These are phyloP conservation scores for Tipula unca DNA, from an alignment of 2,888 invertebrate species.

Conservation along the genomic window DNA sequence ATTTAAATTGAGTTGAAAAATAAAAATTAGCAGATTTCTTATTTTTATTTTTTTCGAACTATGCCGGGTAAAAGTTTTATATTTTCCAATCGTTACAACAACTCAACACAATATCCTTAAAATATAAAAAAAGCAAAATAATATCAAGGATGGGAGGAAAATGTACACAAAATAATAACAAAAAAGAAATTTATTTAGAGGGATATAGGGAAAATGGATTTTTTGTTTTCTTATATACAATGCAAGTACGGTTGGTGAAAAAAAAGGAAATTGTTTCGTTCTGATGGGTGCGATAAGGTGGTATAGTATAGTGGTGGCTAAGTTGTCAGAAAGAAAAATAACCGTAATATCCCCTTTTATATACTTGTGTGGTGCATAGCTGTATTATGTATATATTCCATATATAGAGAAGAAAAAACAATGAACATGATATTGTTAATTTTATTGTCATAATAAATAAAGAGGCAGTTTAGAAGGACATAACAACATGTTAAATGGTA, in stretches of 20 bases:
- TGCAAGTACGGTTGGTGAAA: not conserved
- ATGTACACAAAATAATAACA: not conserved
- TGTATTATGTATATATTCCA: not conserved
- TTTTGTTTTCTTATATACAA: not conserved
- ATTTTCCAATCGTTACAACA: not conserved
- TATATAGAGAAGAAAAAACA: not conserved
- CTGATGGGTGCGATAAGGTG: not conserved
- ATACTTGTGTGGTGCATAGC: not conserved
- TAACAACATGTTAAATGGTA: slow-evolving; percentile 14
- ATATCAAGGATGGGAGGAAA: not conserved
- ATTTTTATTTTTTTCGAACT: not conserved
- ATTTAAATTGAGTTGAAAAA: slow-evolving; percentile 14
- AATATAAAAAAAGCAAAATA: not conserved
- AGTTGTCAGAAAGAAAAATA: not conserved
- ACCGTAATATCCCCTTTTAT: not conserved
- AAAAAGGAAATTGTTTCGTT: not conserved
- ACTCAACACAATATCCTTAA: not conserved
- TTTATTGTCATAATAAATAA: slow-evolving; percentile 14
- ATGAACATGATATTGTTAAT: slow-evolving; percentile 8
- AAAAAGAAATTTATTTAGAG: not conserved
- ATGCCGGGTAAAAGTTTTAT: not conserved
- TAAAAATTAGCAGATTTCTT: not conserved
- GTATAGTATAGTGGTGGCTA: not conserved
- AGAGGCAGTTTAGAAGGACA: not conserved
- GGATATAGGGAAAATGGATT: not conserved